Evolutionary conservation across 2,113 vertebrate genomes (phyloP).

Genomic region (Labrus mixtus): DNA sequence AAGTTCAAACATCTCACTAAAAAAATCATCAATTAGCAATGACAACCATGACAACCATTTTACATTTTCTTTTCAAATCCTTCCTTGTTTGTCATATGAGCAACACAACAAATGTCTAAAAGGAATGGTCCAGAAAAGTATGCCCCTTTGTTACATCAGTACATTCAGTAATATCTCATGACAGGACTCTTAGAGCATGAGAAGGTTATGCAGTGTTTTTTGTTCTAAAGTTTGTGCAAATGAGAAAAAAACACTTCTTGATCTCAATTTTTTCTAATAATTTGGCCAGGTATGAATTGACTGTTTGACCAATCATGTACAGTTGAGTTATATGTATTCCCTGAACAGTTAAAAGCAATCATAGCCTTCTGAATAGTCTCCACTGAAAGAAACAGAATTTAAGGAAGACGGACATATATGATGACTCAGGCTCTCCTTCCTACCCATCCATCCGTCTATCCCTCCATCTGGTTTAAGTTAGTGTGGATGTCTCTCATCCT

Average conservation of each 20-base stretch:
- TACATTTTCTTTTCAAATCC: too few species aligned
- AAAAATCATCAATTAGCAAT: too few species aligned
- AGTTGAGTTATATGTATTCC: constrained; percentile 13
- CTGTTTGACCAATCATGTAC: constrained; percentile 14
- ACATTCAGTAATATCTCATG: too few species aligned
- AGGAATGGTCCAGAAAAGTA: too few species aligned
- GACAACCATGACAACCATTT: too few species aligned
- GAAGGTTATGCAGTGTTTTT: too few species aligned
- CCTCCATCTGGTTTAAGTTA: constrained; percentile 80
- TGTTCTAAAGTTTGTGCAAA: not conserved
- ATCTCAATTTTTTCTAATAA: not conserved
- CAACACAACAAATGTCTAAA: too few species aligned
- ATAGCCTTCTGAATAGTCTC: not conserved
- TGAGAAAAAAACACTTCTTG: too few species aligned
- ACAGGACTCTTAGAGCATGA: too few species aligned
- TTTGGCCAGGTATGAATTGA: not conserved
- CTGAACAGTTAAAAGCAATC: constrained; percentile 1
- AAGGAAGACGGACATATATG: constrained; percentile 22
- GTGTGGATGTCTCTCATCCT: constrained; percentile 72
- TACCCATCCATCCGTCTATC: constrained; percentile 59
- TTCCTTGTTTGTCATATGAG: too few species aligned
- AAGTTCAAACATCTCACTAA: too few species aligned
- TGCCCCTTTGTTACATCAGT: too few species aligned
- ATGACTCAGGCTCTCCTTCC: constrained; percentile 76
- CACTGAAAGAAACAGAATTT: constrained; percentile 17